Base-by-base conservation (phyloP, 1,140 invertebrate species). In the Orussus abietinus region DNA sequence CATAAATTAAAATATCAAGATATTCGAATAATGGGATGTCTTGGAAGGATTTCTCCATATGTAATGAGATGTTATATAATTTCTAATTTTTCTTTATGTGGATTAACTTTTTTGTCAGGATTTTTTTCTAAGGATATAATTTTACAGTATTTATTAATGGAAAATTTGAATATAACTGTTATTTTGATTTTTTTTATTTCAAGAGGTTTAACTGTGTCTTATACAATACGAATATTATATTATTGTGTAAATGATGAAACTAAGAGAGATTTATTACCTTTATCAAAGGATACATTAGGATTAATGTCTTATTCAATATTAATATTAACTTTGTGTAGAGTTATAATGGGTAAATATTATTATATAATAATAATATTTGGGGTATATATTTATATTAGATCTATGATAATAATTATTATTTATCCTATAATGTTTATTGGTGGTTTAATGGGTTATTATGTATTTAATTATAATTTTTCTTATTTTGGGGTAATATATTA, bases 81-180 rank as follows among this genome's bases (percentile, higher is more conserved):
- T 51, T 61, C 65, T 38, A 78, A 72, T 63, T 64, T 79, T 53
- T 62, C 71, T 51, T 71, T 81, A 56, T 74, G 65, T 64, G 74
- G 76, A 0, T 55, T 77, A 50, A 75, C 78, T 15, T 81, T 80
- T 79, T 66, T 80, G 59, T 58, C 75, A 3, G 78, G 78, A 15
- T 80, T 81, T 80, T 82, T 79, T 72, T 81, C 79, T 4, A 82
- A 82, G 34, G 78, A 82, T 75, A 67, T 77, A 71, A 79, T 82
- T 76, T 74, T 78, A 65, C 78, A 79, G 48, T 31, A 72, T 50
- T 62, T 75, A 48, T 65, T 57, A 48, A 62, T 75, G 59, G 58
- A 41, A 44, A 67, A 61, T 62, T 58, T 75, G 55, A 77, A 77
- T 75, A 47, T 73, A 33, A 66, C 73, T 58, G 64, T 71, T 49